Conservation (phyloP, 2,888 invertebrate species). For the Leucoma salicis region DNA sequence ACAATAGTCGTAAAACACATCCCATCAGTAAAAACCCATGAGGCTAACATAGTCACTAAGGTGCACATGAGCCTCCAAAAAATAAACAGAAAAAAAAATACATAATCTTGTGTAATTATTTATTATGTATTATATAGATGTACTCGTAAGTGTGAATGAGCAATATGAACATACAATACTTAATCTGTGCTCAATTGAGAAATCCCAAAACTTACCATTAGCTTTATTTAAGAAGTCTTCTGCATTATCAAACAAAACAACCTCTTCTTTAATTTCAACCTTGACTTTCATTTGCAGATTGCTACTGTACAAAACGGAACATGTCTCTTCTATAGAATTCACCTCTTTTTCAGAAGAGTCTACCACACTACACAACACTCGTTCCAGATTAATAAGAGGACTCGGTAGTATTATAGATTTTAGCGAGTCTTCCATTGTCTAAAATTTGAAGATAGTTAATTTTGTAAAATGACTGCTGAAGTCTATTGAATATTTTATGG, state of each 20-base stretch:
- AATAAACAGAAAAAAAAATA: too few species aligned
- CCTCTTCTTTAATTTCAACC: slow-evolving; percentile 53
- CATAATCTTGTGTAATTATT: too few species aligned
- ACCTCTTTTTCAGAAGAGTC: slow-evolving; percentile 28
- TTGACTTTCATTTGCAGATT: slow-evolving; percentile 38
- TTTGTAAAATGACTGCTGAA: neutral
- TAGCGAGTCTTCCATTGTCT: slow-evolving; percentile 40
- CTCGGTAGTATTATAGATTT: slow-evolving; percentile 29
- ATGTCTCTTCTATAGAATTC: slow-evolving; percentile 25
- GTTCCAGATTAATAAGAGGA: slow-evolving; percentile 34
- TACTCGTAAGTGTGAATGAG: too few species aligned
- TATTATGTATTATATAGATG: too few species aligned
- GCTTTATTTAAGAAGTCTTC: slow-evolving; percentile 45
- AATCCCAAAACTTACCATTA: slow-evolving; percentile 38
- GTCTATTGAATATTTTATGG: too few species aligned
- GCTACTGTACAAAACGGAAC: slow-evolving; percentile 17
- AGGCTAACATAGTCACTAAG: too few species aligned
- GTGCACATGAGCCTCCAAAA: too few species aligned
- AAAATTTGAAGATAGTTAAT: slow-evolving; percentile 3
- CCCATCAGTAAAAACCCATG: too few species aligned
- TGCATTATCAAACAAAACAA: slow-evolving; percentile 27
- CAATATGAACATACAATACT: too few species aligned
- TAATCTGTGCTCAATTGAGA: too few species aligned
- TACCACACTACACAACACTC: slow-evolving; percentile 28
- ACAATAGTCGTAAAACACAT: too few species aligned